phyloP scores from a whole-genome alignment of 2,113 vertebrate genomes.

The Rhipidura dahli region DNA sequence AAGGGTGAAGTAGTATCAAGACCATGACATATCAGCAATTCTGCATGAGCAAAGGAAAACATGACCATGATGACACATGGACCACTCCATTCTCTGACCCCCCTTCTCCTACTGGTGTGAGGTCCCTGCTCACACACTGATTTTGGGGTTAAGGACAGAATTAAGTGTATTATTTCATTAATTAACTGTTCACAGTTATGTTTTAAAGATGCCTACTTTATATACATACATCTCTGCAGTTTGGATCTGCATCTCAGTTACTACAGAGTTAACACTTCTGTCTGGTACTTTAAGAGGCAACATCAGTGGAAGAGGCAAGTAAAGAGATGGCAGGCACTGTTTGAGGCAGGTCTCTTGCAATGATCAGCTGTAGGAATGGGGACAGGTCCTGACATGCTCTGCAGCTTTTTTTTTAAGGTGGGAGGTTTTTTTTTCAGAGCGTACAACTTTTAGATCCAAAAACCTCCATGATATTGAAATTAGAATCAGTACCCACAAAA shows the following conservation, averaged over 20 bases:
- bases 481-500: neutral
- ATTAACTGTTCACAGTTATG: neutral
- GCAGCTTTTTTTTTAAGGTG: neutral
- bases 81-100: neutral
- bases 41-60: neutral
- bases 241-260: neutral
- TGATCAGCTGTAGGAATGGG: neutral
- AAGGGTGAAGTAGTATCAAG: neutral
- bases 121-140: neutral
- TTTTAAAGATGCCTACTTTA: neutral
- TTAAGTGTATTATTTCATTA: neutral
- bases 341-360: neutral
- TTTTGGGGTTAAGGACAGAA: neutral
- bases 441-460: neutral
- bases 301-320: neutral
- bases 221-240: fast-evolving
- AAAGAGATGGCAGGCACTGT: neutral
- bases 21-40: neutral
- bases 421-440: neutral
- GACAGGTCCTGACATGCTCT: neutral
- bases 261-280: neutral
- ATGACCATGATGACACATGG: neutral
- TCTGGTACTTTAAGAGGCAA: neutral
- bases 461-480: neutral
- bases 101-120: neutral